Evolutionary conservation across 1,140 invertebrate species (phyloP), one percentile per base, ranked within the genome.

Genomic region (Medauroidea extradentata): DNA sequence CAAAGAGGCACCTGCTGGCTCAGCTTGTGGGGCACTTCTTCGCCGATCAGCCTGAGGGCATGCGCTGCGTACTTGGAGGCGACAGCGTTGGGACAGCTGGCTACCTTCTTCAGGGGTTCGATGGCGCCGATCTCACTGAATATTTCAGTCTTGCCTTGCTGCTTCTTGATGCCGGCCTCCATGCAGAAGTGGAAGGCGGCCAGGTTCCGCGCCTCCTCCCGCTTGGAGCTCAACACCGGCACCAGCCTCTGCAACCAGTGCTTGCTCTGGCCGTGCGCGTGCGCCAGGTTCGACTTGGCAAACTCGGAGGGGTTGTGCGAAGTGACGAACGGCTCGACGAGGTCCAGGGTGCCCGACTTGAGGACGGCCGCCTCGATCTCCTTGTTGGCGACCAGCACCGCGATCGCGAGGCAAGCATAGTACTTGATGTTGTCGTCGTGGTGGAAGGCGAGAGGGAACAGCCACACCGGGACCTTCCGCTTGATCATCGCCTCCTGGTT

Each of bases 121-220:
- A 99, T 91, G 1, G 94, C 96, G 49, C 91, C 93, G 61, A 99
- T 98, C 73, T 96, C 93, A 53, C 86, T 81, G 71, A 99, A 98
- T 66, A 97, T 90, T 73, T 93, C 88, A 0, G 94, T 91, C 61
- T 96, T 95, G 13, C 93, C 92, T 75, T 99, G 96, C 65, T 94
- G 88, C 66, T 96, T 90, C 70, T 99, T 99, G 38, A 99, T 99
- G 11, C 91, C 93, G 2, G 97, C 96, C 75, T 99, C 97, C 94
- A 99, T 98, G 68, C 95, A 98, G 73, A 99, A 99, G 73, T 99
- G 97, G 74, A 99, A 99, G 24, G 96, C 95, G 0, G 97, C 96
- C 53, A 99, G 74, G 70, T 96, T 97, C 63, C 95, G 83, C 0
- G 97, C 96, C 75, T 99, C 96, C 70, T 96, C 93, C 53, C 96